phyloP scores from a whole-genome alignment of 2,888 invertebrate genomes.

The Parthenolecanium corni region DNA sequence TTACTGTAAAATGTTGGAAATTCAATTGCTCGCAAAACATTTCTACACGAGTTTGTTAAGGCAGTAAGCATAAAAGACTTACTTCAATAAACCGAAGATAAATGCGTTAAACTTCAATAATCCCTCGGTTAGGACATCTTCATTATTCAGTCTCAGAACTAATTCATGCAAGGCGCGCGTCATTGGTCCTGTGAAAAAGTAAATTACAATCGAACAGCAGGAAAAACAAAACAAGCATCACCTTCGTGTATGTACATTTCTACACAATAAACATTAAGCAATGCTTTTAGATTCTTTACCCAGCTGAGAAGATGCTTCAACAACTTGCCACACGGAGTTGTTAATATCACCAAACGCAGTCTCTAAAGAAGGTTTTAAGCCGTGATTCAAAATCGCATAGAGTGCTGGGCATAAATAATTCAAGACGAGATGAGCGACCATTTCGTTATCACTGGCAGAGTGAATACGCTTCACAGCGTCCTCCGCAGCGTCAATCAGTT shows the following conservation, averaged over 20 bases:
- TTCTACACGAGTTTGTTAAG: background rate
- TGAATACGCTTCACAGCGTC: conserved; percentile 58
- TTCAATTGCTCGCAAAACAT: background rate
- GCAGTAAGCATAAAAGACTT: conserved; percentile 38
- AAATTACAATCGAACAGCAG: too few relatives aligned
- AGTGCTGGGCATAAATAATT: conserved; percentile 70
- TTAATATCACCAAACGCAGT: conserved; percentile 75
- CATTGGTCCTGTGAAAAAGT: conserved; percentile 49
- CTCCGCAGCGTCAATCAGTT: conserved; percentile 58
- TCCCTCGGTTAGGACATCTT: conserved; percentile 70
- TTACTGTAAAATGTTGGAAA: too few relatives aligned
- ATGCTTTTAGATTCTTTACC: conserved; percentile 42
- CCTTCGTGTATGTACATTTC: background rate
- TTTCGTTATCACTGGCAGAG: conserved; percentile 41
- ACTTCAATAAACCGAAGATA: conserved; percentile 75
- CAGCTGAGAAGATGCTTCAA: conserved; percentile 76
- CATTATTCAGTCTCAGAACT: conserved; percentile 68
- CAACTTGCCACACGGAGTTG: conserved; percentile 81
- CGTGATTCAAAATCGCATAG: conserved; percentile 72
- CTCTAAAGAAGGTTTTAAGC: conserved; percentile 64
- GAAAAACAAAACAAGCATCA: background rate
- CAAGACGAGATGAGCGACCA: conserved; percentile 45
- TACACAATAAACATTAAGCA: background rate
- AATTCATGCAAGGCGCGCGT: conserved; percentile 73
- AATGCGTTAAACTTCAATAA: conserved; percentile 81